Base-by-base conservation (phyloP, 2,113 vertebrate species). In the Plotosus lineatus region DNA sequence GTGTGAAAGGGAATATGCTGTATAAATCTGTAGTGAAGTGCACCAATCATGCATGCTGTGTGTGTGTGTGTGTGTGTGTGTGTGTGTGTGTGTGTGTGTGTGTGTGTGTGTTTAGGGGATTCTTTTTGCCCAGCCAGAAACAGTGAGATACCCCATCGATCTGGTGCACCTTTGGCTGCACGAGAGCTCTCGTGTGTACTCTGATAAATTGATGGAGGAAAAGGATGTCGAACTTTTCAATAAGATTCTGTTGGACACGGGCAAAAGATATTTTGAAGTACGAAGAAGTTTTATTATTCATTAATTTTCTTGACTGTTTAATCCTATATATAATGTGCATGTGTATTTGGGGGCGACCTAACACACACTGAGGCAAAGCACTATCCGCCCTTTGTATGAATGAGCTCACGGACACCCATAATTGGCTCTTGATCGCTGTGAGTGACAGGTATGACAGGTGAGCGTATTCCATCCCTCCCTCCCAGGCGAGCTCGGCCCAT, bases 191-290 rank as follows among this genome's bases (percentile, higher is more conserved):
- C 87, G 89, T 77, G 92, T 93, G 17, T 95, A 91, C 82, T 92
- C 90, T 7, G 90, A 94, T 88, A 94, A 95, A 87, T 82, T 87
- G 74, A 92, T 92, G 92, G 93, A 94, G 63, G 92, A 94, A 85
- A 95, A 94, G 77, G 90, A 93, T 61, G 90, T 86, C 9, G 92
- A 94, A 69, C 86, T 88, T 66, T 95, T 95, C 78, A 92, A 90
- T 76, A 93, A 93, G 88, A 90, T 94, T 83, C 90, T 95, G 4
- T 83, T 94, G 71, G 90, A 90, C 84, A 89, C 88, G 31, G 88
- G 90, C 61, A 94, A 94, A 86, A 91, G 88, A 86, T 94, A 91
- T 83, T 94, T 94, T 78, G 91, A 94, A 85, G 89, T 94, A 56
- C 82, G 77, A 61, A 40, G 56, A n/a, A n/a, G n/a, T n/a, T n/a